Conservation (phyloP, 2,113 vertebrate genomes). For the Acrocephalus arundinaceus region DNA sequence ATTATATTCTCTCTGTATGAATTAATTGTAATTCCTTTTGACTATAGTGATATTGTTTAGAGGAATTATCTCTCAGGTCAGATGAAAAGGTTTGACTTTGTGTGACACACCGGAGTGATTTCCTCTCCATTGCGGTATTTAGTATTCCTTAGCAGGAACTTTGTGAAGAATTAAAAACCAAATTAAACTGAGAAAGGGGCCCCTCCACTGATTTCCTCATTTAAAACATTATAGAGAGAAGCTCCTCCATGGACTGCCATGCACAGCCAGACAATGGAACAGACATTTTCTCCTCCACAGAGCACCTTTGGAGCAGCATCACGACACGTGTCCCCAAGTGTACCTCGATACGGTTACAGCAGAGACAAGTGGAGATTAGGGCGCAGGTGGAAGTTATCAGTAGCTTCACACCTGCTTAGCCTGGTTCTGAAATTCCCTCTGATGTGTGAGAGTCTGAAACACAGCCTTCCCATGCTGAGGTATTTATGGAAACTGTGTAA, state of each 20-base stretch:
- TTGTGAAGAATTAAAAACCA: slow-evolving; percentile 68
- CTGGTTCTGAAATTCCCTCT: background rate
- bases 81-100: slow-evolving; percentile 65
- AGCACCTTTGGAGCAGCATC: background rate
- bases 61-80: slow-evolving; percentile 69
- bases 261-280: background rate
- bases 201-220: slow-evolving; percentile 33
- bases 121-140: slow-evolving; percentile 51
- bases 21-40: slow-evolving; percentile 71
- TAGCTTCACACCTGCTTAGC: background rate
- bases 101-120: slow-evolving; percentile 56
- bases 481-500: background rate
- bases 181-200: slow-evolving; percentile 56
- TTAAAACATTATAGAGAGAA: background rate
- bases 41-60: slow-evolving; percentile 69
- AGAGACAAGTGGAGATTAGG: background rate
- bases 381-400: slow-evolving; percentile 3
- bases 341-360: background rate
- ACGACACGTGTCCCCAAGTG: fast-evolving
- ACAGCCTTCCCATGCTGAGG: background rate
- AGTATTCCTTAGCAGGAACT: slow-evolving; percentile 56
- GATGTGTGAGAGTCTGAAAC: background rate
- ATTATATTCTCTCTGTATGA: slow-evolving; percentile 65
- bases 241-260: background rate
- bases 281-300: background rate